Conservation (phyloP, 2,113 vertebrate species). For the Muntiacus reevesi region DNA sequence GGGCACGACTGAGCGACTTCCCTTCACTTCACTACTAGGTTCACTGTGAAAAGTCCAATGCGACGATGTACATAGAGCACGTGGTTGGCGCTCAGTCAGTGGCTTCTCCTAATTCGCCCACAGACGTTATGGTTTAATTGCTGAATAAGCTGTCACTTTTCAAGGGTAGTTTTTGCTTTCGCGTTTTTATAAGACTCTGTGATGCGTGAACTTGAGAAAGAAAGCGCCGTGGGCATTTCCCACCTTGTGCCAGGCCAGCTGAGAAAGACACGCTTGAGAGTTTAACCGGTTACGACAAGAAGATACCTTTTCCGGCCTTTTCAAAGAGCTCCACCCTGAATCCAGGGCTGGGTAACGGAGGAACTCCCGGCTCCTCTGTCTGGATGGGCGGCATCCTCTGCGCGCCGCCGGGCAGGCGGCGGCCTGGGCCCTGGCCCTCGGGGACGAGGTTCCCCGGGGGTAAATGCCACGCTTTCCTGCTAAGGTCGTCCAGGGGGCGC, state of each 20-base stretch:
- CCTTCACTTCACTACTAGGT: no score
- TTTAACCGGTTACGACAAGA: neutral
- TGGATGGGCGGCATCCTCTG: neutral
- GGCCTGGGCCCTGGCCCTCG: neutral
- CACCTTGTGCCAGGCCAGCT: neutral
- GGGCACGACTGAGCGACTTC: no score
- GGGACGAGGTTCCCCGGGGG: neutral
- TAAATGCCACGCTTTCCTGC: neutral
- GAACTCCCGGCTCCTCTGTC: neutral
- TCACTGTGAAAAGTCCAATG: neutral
- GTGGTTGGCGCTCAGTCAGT: neutral
- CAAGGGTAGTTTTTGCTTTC: neutral
- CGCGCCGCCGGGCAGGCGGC: neutral
- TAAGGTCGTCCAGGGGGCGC: neutral
- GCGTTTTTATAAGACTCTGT: neutral
- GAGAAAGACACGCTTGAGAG: neutral
- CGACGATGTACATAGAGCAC: neutral
- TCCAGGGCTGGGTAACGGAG: neutral
- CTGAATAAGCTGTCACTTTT: neutral
- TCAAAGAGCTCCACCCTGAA: neutral
- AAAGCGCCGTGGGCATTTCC: slow-evolving; percentile 25
- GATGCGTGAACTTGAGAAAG: neutral
- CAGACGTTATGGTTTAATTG: neutral
- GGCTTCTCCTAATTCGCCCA: neutral
- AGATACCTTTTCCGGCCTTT: neutral